Evolutionary conservation across 2,113 vertebrate genomes (phyloP), one percentile per base, ranked within the genome.

Genomic region (Bombycilla garrulus): DNA sequence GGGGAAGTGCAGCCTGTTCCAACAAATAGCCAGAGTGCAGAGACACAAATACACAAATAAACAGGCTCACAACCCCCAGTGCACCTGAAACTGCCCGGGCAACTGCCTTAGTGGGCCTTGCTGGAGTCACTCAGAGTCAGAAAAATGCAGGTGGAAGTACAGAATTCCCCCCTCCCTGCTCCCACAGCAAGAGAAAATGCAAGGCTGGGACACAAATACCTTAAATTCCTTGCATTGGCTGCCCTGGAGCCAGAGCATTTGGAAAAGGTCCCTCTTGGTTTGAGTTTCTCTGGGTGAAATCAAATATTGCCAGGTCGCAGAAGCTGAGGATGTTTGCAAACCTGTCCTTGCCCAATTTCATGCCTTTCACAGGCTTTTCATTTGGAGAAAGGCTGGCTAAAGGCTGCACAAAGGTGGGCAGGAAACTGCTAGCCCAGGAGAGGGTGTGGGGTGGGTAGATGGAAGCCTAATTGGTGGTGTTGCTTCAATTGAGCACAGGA

Each of bases 111-210:
- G 23, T 6, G 26, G 40, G 7, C 19, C 70, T 22, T 4, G 4
- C 15, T 6, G 31, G 57, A 53, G 45, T 2, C 8, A 1, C 33
- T 19, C 29, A 6, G 56, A 31, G 24, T 5, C 6, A 19, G 7
- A 8, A 9, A 80, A 33, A 15, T 2, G 12, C 56, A 20, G 3
- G 2, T 5, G 50, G 22, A 6, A 0, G 1, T 3, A 2, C 2
- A 38, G 47, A 24, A 33, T 76, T 64, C 23, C 19, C n/a, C 42
- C 16, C 53, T 67, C 35, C 11, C 25, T 2, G 17, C 40, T 45
- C n/a, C 28, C n/a, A 12, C 2, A 33, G 44, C 3, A 12, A 50
- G 26, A 79, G 22, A 2, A 38, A 42, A 58, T 0, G 16, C 19
- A 25, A 56, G 45, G 23, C 44, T 50, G 56, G 47, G 33, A 14